A percentile compares a stretch with the other conserved stretches of the same genome.
These are phyloP conservation scores for Frankliniella intonsa DNA, from an alignment of 2,888 invertebrate genomes.

Conservation along the genomic window DNA sequence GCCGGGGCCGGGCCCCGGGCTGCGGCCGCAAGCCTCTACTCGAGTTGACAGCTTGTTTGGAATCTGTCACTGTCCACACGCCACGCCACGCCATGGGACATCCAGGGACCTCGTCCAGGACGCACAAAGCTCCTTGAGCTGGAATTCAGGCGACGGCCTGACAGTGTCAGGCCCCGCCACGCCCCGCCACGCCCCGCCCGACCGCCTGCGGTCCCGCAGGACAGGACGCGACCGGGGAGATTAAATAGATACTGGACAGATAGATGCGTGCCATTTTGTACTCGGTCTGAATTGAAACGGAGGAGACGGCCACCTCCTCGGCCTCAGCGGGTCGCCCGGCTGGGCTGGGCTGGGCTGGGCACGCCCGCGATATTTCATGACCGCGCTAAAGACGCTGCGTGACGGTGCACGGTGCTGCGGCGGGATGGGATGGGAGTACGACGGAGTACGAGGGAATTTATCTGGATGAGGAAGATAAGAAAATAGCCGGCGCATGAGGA, in stretches of 20 bases:
- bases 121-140: constrained; percentile 16
- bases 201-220: not conserved
- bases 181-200: constrained; percentile 10
- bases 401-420: no score
- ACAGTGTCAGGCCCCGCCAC: not conserved
- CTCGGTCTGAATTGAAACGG: constrained; percentile 5
- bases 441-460: no score
- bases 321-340: not conserved
- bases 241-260: constrained; percentile 15
- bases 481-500: no score
- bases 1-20: not conserved
- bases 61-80: constrained; percentile 20
- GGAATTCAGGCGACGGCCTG: not conserved
- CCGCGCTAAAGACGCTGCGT: no score
- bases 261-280: constrained; percentile 19
- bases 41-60: constrained; percentile 24
- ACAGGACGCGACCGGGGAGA: not conserved
- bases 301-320: not conserved
- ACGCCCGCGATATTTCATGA: not conserved
- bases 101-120: not conserved
- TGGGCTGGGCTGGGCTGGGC: not conserved
- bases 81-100: not conserved
- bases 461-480: no score
- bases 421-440: no score
- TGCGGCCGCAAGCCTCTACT: not conserved